These are phyloP conservation scores for Torymus texanus DNA, from an alignment of 2,888 invertebrate species.

Conservation along the genomic window DNA sequence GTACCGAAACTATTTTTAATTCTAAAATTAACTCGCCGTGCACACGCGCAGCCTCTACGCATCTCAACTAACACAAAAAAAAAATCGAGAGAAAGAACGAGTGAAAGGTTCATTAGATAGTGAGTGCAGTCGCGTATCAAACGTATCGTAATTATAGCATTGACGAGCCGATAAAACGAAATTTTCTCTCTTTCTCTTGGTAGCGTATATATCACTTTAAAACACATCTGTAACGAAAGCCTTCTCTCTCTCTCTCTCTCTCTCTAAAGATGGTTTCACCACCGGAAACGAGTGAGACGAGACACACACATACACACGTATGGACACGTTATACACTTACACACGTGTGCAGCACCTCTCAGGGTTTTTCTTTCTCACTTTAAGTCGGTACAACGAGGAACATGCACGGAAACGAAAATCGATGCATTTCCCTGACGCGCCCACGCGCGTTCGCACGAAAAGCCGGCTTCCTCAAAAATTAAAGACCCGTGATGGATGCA, in stretches of 20 bases:
- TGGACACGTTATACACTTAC: no score
- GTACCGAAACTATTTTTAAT: no score
- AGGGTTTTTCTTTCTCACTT: constrained; percentile 36
- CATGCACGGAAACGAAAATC: constrained; percentile 39
- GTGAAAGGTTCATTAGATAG: constrained; percentile 2
- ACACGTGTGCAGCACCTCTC: constrained; percentile 3
- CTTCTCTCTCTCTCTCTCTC: constrained; percentile 1
- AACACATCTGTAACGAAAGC: constrained; percentile 41
- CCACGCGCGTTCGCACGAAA: background rate
- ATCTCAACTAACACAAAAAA: no score
- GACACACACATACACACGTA: constrained; percentile 14
- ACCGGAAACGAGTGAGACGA: constrained; percentile 54
- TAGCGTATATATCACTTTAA: background rate
- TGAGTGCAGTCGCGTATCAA: background rate
- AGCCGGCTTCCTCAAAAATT: background rate
- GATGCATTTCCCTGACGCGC: constrained; percentile 14
- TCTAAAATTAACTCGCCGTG: no score
- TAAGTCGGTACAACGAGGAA: no score
- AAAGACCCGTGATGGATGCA: background rate
- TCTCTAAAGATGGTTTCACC: constrained; percentile 42
- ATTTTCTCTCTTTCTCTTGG: background rate
- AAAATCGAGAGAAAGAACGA: background rate
- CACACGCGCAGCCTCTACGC: no score
- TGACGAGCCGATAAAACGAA: constrained; percentile 30
- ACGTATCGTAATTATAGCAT: constrained; percentile 43